Base-by-base conservation (phyloP, 2,797 vertebrate species). In the Sternotherus odoratus region DNA sequence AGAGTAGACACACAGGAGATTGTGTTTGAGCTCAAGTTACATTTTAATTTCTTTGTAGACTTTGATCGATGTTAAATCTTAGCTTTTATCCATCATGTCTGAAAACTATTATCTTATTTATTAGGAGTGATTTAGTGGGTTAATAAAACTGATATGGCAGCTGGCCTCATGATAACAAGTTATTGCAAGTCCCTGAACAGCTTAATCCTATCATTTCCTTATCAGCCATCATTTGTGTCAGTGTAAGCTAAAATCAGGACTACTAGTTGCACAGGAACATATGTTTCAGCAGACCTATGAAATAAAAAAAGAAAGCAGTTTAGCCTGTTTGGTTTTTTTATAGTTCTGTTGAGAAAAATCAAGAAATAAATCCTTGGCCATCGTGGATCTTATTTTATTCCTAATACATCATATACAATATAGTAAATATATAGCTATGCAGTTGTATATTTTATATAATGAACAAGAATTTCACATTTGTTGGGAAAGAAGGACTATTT, bases 81-180 rank as follows among this genome's bases (percentile, higher is more conserved):
- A 88, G 94, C 97, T 98, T 98, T 97, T 97, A 97, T 96, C 96
- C 97, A 92, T 96, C 94, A 94, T 90, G 95, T 95, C 97, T 97
- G 96, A 98, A 98, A 97, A 97, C 95, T 97, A 98, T 98, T 97
- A 97, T 97, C 97, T 98, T 98, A 98, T 98, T 98, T 98, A 98
- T 98, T 98, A 98, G 97, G 94, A 97, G 97, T 98, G 98, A 98
- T 98, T 98, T 98, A 98, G 97, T 97, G 96, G 97, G 97, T 97
- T 98, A 98, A 98, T 98, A 98, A 98, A 98, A 97, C 97, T 98
- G 98, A 98, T 98, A 98, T 85, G 97, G 97, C 98, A 98, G 97
- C 98, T 98, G 98, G 96, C 96, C 96, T 95, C 78, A 57, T 96
- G 98, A 97, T 97, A 97, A 98, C 96, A 95, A 97, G 96, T 98